Conservation (phyloP, 2,113 vertebrate genomes). For the Marmota monax region DNA sequence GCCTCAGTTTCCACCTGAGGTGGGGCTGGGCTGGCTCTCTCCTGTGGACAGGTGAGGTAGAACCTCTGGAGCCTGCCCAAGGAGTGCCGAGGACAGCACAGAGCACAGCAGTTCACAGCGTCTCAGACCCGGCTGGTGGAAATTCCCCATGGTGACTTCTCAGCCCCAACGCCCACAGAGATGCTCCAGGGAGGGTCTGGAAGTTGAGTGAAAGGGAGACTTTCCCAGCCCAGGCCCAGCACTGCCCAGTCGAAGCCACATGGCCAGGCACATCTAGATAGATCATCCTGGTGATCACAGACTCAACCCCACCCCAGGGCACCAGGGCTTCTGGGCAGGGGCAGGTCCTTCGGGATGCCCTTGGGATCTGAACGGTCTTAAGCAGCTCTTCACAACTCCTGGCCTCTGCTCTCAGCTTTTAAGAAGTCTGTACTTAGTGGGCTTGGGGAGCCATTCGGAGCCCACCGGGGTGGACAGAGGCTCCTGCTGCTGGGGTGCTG, state of each 20-base stretch:
- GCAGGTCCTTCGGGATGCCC: neutral
- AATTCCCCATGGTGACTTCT: rapidly evolving
- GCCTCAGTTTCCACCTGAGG: neutral
- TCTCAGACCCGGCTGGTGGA: rapidly evolving
- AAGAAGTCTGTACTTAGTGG: rapidly evolving
- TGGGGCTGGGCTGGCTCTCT: rapidly evolving
- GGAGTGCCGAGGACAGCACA: rapidly evolving
- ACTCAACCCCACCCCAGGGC: rapidly evolving
- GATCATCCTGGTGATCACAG: rapidly evolving
- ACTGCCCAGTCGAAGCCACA: rapidly evolving
- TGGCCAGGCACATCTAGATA: neutral
- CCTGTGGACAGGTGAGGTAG: rapidly evolving
- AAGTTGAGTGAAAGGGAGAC: neutral
- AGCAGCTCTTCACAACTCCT: neutral
- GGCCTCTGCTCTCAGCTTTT: neutral
- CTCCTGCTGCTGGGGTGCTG: rapidly evolving
- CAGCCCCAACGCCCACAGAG: rapidly evolving
- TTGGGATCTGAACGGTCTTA: rapidly evolving
- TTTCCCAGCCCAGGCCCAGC: neutral
- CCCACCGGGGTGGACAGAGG: neutral
- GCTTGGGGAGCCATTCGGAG: neutral
- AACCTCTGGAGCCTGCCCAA: rapidly evolving
- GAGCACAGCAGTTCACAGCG: rapidly evolving
- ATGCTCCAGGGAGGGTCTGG: neutral
- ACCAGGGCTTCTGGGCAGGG: neutral